Evolutionary conservation across 1,140 invertebrate genomes (phyloP).

Genomic region (Dreissena polymorpha): DNA sequence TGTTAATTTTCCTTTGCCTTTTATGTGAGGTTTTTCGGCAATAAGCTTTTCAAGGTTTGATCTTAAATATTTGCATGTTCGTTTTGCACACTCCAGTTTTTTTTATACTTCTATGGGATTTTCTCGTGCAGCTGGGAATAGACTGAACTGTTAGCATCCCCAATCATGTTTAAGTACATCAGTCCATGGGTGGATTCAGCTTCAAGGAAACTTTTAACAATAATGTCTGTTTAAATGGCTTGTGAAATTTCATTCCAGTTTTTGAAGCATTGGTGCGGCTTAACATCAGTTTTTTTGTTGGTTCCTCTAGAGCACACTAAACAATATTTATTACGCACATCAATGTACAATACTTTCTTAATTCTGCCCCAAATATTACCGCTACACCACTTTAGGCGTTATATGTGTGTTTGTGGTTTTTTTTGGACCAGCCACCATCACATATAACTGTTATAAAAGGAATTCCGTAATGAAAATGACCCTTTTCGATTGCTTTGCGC

Average conservation of each 20-base stretch:
- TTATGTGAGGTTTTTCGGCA: constrained; percentile 23
- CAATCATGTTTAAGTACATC: constrained; percentile 76
- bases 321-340: constrained; percentile 78
- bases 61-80: constrained; percentile 75
- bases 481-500: constrained; percentile 45
- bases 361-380: constrained; percentile 74
- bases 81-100: constrained; percentile 76
- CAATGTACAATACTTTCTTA: constrained; percentile 76
- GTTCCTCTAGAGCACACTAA: constrained; percentile 63
- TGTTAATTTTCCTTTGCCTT: constrained; percentile 20
- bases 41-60: constrained; percentile 64
- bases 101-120: constrained; percentile 66
- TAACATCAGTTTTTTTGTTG: not conserved
- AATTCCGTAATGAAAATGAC: constrained; percentile 37
- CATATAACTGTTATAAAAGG: constrained; percentile 52
- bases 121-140: constrained; percentile 29
- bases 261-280: constrained; percentile 49
- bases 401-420: constrained; percentile 48
- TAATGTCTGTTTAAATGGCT: constrained; percentile 79
- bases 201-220: constrained; percentile 76
- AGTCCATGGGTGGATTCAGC: constrained; percentile 75
- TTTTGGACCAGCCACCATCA: constrained; percentile 57
- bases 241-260: constrained; percentile 75
- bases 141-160: constrained; percentile 79
- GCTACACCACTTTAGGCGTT: constrained; percentile 57